Conservation (phyloP, 2,888 invertebrate species). For the Unio pictorum region DNA sequence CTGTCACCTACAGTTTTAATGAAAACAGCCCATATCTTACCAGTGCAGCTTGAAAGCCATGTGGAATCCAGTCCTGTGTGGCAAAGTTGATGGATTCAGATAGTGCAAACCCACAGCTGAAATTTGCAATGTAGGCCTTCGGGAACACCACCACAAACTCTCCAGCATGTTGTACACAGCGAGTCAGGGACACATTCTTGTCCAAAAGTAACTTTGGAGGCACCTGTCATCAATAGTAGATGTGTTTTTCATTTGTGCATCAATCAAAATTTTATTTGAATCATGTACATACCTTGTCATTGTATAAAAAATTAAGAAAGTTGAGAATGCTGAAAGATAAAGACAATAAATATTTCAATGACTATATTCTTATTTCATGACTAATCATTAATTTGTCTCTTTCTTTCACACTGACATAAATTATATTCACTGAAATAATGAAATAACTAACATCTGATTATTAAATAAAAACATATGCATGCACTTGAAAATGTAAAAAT, state of each 20-base stretch:
- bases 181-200: constrained; percentile 84
- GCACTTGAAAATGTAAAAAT: no score
- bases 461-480: no score
- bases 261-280: not conserved
- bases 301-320: no score
- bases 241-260: not conserved
- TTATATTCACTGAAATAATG: no score
- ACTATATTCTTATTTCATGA: no score
- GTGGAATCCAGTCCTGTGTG: constrained; percentile 83
- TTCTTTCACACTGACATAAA: no score
- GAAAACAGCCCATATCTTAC: constrained; percentile 62
- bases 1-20: no score
- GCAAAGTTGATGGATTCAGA: constrained; percentile 96
- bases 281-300: not conserved
- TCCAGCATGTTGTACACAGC: constrained; percentile 87
- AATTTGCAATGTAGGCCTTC: constrained; percentile 88
- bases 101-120: constrained; percentile 89
- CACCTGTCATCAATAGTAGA: constrained; percentile 71
- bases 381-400: no score
- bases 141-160: constrained; percentile 93
- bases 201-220: constrained; percentile 85
- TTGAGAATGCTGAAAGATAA: no score
- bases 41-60: constrained; percentile 82
- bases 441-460: no score
- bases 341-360: no score